Conservation (phyloP, 1,140 invertebrate genomes). For the Drosophila varians region DNA sequence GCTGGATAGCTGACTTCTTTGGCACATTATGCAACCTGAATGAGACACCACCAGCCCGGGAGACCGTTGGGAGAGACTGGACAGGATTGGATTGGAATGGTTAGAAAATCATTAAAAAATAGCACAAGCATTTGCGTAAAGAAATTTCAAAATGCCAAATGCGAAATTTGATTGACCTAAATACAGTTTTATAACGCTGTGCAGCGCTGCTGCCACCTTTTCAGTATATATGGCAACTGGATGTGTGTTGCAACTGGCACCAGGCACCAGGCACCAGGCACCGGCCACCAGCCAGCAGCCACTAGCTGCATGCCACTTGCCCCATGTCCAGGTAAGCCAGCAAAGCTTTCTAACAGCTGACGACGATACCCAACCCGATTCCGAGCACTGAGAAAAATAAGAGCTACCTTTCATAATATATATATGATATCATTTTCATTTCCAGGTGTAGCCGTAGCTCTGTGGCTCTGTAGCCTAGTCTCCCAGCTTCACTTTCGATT, state of each 20-base stretch:
- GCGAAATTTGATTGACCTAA: constrained; percentile 77
- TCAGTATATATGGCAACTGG: constrained; percentile 66
- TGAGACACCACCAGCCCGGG: constrained; percentile 18
- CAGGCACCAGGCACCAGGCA: constrained; percentile 36
- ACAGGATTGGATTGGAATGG: constrained; percentile 30
- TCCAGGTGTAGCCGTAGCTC: constrained; percentile 1
- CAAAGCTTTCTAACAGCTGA: constrained; percentile 73
- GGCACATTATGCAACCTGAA: constrained; percentile 65
- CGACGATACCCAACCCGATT: constrained; percentile 44
- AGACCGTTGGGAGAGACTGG: neutral
- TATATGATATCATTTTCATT: no score
- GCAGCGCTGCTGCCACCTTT: constrained; percentile 47
- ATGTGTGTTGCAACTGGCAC: constrained; percentile 55
- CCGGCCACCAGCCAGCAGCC: no score
- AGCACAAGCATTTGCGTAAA: constrained; percentile 76
- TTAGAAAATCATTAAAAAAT: constrained; percentile 78
- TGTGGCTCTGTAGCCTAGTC: constrained; percentile 21
- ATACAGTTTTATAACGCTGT: constrained; percentile 67
- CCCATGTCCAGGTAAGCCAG: constrained; percentile 33
- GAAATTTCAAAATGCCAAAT: constrained; percentile 69
- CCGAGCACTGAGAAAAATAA: neutral
- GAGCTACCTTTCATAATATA: no score
- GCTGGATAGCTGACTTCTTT: constrained; percentile 60
- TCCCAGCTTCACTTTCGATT: constrained; percentile 66
- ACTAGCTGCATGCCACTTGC: constrained; percentile 31